phyloP scores from a whole-genome alignment of 2,113 vertebrate species.

The Ceuthmochares aereus region DNA sequence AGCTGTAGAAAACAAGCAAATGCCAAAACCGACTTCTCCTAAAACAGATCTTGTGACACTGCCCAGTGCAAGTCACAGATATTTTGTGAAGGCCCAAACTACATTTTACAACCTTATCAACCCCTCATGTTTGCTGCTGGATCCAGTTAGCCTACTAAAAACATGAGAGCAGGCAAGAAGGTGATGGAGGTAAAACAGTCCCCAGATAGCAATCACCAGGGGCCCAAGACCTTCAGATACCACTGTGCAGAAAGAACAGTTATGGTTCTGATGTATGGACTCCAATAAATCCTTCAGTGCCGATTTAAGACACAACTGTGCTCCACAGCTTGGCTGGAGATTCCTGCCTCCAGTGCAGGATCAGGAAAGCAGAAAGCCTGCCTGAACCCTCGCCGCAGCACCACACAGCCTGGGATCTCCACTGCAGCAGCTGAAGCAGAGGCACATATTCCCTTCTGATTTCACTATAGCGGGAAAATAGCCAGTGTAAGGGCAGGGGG shows the following conservation, averaged over 20 bases:
- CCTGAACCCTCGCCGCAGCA: not conserved
- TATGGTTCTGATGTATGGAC: not conserved
- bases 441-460: not conserved
- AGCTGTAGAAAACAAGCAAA: constrained; percentile 19
- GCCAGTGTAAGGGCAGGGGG: not conserved
- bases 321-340: not conserved
- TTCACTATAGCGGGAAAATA: not conserved
- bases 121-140: not conserved
- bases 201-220: not conserved
- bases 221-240: not conserved
- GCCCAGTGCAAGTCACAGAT: not conserved
- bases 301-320: not conserved
- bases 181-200: not conserved
- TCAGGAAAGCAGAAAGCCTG: not conserved
- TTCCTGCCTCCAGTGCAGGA: not conserved
- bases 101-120: not conserved
- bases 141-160: not conserved
- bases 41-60: not conserved
- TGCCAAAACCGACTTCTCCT: not conserved
- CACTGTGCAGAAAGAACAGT: not conserved
- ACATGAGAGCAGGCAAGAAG: not conserved
- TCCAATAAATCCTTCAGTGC: not conserved
- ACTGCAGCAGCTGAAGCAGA: not conserved
- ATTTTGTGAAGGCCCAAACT: not conserved
- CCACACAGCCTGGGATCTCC: not conserved